Evolutionary conservation across 1,140 invertebrate species (phyloP).

Genomic region (Drosophila ercepeae): DNA sequence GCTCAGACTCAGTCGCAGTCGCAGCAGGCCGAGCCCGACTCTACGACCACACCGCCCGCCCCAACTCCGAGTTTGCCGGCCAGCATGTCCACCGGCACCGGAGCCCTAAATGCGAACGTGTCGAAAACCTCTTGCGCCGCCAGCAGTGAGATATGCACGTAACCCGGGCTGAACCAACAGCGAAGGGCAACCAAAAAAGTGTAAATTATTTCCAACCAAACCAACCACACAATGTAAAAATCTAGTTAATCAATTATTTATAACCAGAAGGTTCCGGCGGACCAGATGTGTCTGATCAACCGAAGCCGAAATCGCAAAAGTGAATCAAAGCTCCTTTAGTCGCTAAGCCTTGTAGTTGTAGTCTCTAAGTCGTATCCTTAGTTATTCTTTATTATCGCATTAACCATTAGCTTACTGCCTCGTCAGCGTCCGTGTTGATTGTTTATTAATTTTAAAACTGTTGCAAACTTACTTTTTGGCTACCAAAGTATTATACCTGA

Average conservation of each 20-base stretch:
- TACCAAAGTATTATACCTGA: constrained; percentile 73
- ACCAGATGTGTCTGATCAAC: background rate
- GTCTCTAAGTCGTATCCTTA: constrained; percentile 65
- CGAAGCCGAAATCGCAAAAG: constrained; percentile 44
- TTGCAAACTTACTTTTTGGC: constrained; percentile 47
- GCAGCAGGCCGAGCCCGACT: constrained; percentile 59
- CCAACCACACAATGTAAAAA: constrained; percentile 69
- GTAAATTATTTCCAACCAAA: constrained; percentile 54
- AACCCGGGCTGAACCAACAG: constrained; percentile 38
- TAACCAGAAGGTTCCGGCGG: constrained; percentile 13
- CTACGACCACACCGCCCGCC: constrained; percentile 46
- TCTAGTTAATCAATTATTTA: constrained; percentile 71
- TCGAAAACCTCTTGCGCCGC: constrained; percentile 58
- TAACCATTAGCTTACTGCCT: constrained; percentile 68
- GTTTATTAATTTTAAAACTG: constrained; percentile 51
- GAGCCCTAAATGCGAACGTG: constrained; percentile 65
- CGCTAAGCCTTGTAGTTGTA: constrained; percentile 63
- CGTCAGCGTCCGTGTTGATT: constrained; percentile 59
- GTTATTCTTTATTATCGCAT: constrained; percentile 51
- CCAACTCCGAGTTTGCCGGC: constrained; percentile 40
- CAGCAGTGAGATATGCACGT: constrained; percentile 77
- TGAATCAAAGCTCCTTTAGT: constrained; percentile 80
- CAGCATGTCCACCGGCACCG: constrained; percentile 67
- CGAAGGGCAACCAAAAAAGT: constrained; percentile 50
- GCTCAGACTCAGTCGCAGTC: constrained; percentile 19